Evolutionary conservation across 2,888 invertebrate genomes (phyloP), one percentile per base, ranked within the genome.

Genomic region (Dione vanillae): DNA sequence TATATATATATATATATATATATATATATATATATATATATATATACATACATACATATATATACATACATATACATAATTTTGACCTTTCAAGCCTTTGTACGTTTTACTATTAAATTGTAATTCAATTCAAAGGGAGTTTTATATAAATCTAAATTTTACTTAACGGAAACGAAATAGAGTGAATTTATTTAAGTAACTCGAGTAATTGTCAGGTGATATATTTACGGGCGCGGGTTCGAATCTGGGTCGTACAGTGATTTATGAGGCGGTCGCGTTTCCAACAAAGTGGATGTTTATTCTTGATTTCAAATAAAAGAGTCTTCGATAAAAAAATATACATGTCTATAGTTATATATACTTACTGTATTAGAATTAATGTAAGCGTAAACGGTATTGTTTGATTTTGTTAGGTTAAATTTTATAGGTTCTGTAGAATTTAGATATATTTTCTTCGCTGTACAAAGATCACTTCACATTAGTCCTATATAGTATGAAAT

Each of bases 131-230:
- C 52, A 8, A 41, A 16, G 7, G 35, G 16, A 61, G 5, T 37
- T 27, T 47, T 43, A 56, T 59, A 64, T 64, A 43, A 64, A 62
- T 62, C 54, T 69, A 64, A 66, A 66, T 70, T 59, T 70, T 59
- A 66, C 51, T 43, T 69, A 65, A 19, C 49, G 19, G 7, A 67
- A 64, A 43, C 54, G 67, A 71, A 47, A 49, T 35, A 40, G 45
- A 54, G 58, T 56, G 68, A 56, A 74, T 75, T 74, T 75, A 72
- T 67, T 74, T 74, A 67, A 75, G 75, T 74, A 75, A 78, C 74
- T 77, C 76, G 75, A 76, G 76, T 79, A 79, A 79, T 79, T 79
- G 79, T 78, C 79, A 78, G 76, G 69, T 77, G 75, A 77, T 71
- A 72, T 78, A 78, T 78, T 78, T 78, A 78, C 76, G 75, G 75